Evolutionary conservation across 2,888 invertebrate species (phyloP).

Genomic region (Oxyteleia sp.): DNA sequence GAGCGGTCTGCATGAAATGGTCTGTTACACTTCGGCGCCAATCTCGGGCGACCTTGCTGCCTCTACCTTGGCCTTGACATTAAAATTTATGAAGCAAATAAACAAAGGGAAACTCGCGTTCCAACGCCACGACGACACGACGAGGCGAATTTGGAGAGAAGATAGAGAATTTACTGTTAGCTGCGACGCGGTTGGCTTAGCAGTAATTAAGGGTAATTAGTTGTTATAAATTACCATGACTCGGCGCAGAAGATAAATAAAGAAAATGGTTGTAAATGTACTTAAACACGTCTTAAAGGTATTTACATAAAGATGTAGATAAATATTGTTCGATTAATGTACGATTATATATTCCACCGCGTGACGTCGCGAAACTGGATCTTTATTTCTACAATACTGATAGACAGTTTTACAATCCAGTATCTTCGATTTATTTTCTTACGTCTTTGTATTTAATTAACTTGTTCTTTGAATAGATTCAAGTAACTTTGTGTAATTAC

Average conservation of each 20-base stretch:
- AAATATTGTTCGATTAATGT: background rate
- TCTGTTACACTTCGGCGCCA: conserved; percentile 58
- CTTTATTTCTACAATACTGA: background rate
- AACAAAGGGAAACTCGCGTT: conserved; percentile 2
- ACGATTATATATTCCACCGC: background rate
- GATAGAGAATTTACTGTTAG: background rate
- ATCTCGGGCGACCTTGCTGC: conserved; percentile 53
- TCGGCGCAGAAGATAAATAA: background rate
- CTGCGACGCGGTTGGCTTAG: background rate
- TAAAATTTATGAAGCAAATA: conserved; percentile 51
- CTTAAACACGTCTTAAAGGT: background rate
- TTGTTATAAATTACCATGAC: background rate
- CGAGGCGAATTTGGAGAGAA: background rate
- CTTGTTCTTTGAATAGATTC: background rate
- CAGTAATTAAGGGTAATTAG: conserved; percentile 5
- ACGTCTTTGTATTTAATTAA: background rate
- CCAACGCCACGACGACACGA: background rate
- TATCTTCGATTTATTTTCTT: background rate
- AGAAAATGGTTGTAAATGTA: conserved; percentile 7
- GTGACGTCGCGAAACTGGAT: background rate
- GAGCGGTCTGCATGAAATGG: conserved; percentile 58
- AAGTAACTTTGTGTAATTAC: background rate
- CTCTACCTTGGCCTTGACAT: conserved; percentile 61
- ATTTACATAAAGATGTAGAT: conserved; percentile 8
- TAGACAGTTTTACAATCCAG: background rate